Percentiles rank a stretch among this genome's conserved stretches.
Conservation (phyloP, 2,797 vertebrate species). For the Epinephelus awoara region DNA sequence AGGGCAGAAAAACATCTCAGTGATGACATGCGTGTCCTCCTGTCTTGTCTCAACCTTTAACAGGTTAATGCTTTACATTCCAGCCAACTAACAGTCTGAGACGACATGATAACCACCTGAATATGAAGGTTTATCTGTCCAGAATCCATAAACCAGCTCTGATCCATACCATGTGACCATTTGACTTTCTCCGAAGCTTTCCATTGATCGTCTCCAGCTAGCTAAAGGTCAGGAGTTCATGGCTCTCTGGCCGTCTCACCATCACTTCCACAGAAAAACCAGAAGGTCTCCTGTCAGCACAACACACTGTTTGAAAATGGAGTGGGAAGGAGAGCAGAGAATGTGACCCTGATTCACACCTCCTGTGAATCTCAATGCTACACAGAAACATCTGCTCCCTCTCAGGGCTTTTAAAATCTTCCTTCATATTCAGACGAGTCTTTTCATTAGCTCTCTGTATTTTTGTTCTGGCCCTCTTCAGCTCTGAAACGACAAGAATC, state of each 20-base stretch:
- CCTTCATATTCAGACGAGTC: conserved; percentile 28
- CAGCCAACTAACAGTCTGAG: not conserved
- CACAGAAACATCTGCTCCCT: conserved; percentile 40
- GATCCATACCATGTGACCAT: conserved; percentile 11
- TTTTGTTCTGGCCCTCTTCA: conserved; percentile 37
- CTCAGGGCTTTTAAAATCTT: conserved; percentile 24
- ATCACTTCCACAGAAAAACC: conserved; percentile 11
- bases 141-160: conserved; percentile 10
- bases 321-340: conserved; percentile 28
- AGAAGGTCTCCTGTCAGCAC: conserved; percentile 26
- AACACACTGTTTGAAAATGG: conserved; percentile 17
- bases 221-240: conserved; percentile 41
- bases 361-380: conserved; percentile 20
- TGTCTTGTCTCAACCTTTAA: too few relatives aligned
- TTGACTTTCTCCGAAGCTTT: conserved; percentile 14
- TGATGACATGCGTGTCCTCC: too few relatives aligned
- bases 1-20: too few relatives aligned
- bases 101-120: not conserved
- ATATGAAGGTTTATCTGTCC: not conserved
- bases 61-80: not conserved
- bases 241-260: not conserved
- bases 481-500: conserved; percentile 32
- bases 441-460: conserved; percentile 45
- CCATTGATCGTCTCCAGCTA: conserved; percentile 26
- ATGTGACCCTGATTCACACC: conserved; percentile 46